Conservation (phyloP, 2,113 vertebrate genomes). For the Campylomormyrus numenius region DNA sequence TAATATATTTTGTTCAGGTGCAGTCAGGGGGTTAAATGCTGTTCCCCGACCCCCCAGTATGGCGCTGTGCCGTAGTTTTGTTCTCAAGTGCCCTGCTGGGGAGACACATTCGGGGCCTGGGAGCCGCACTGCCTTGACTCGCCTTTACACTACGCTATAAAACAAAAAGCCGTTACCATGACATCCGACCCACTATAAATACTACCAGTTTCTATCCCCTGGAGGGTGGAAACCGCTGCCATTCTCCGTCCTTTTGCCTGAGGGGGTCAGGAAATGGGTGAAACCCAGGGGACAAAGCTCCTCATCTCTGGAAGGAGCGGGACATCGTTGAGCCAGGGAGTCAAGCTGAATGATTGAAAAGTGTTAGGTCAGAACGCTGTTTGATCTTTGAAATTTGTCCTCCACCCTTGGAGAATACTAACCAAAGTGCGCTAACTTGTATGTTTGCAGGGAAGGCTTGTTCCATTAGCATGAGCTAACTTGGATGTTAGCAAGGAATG, state of each 20-base stretch:
- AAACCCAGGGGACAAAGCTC: background rate
- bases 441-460: background rate
- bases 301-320: background rate
- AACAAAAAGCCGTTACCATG: conserved; percentile 21
- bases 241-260: background rate
- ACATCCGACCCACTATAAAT: conserved; percentile 18
- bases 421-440: background rate
- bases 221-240: background rate
- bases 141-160: background rate
- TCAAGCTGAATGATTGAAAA: background rate
- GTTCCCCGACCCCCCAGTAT: background rate
- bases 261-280: background rate
- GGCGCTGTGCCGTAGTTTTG: background rate
- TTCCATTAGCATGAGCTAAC: background rate
- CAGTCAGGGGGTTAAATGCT: background rate
- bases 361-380: background rate
- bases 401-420: background rate
- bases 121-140: background rate
- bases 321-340: background rate
- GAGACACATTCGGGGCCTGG: background rate
- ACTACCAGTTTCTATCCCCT: conserved; percentile 1
- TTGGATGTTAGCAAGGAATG: background rate
- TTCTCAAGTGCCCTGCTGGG: background rate
- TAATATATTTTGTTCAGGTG: background rate
- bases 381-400: background rate